Percentiles rank a stretch among this genome's conserved stretches.
These are phyloP conservation scores for Beris chalybata DNA, from an alignment of 2,888 invertebrate genomes.

Conservation along the genomic window DNA sequence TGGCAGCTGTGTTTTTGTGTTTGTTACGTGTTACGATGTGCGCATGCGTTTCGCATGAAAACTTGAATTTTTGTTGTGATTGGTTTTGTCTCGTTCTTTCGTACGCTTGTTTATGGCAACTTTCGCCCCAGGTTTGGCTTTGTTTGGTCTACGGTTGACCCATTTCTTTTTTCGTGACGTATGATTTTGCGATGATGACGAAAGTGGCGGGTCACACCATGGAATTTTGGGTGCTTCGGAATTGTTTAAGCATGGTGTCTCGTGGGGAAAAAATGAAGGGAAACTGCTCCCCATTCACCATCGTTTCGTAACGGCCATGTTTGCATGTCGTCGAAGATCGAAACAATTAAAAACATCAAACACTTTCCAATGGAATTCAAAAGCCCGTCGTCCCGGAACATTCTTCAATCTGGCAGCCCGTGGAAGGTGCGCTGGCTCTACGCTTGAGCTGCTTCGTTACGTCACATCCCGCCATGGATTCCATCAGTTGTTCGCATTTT, in stretches of 20 bases:
- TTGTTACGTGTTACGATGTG: slow-evolving; percentile 6
- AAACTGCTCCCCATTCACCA: no score
- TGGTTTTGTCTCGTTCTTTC: neutral
- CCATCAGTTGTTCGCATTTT: slow-evolving; percentile 1
- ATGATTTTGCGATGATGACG: neutral
- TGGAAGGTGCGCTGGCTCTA: neutral
- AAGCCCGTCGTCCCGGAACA: neutral
- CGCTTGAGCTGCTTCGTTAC: slow-evolving; percentile 5
- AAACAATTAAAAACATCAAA: no score
- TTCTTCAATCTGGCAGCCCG: neutral
- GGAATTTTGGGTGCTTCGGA: neutral
- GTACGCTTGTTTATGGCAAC: neutral
- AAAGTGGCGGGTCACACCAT: neutral
- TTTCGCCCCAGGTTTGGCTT: slow-evolving; percentile 1
- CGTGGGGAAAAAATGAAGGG: no score
- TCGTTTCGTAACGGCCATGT: no score
- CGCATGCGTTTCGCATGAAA: slow-evolving; percentile 2
- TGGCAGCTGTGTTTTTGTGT: slow-evolving; percentile 24
- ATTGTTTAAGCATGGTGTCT: no score
- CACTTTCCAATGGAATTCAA: neutral
- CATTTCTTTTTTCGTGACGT: slow-evolving; percentile 23
- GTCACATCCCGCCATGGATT: slow-evolving; percentile 21
- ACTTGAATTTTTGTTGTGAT: neutral
- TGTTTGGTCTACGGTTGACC: slow-evolving; percentile 14
- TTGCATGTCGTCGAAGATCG: no score